Evolutionary conservation across 2,113 vertebrate genomes (phyloP).

Genomic region (Cranoglanis bouderius): DNA sequence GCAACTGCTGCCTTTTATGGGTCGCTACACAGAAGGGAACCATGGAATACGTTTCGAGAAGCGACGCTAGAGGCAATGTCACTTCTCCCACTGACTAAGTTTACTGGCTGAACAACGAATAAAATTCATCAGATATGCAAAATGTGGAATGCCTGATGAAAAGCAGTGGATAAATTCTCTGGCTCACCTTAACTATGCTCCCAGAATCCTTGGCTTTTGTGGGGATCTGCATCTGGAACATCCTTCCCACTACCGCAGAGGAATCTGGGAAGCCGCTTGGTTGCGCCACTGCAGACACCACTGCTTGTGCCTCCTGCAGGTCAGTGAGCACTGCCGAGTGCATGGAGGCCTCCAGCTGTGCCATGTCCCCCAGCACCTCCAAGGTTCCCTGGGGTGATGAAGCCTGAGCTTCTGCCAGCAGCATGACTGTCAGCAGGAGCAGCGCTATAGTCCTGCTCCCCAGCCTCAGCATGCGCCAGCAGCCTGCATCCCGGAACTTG

Average conservation of each 20-base stretch:
- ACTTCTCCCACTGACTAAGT: constrained; percentile 33
- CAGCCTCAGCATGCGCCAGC: constrained; percentile 61
- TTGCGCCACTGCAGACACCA: not conserved
- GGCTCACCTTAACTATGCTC: constrained; percentile 82
- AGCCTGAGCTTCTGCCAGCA: constrained; percentile 63
- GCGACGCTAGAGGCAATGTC: constrained; percentile 53
- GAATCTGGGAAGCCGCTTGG: constrained; percentile 80
- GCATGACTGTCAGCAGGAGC: constrained; percentile 74
- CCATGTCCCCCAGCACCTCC: constrained; percentile 76
- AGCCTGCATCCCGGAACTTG: constrained; percentile 36
- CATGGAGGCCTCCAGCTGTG: constrained; percentile 91
- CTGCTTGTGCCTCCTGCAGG: constrained; percentile 70
- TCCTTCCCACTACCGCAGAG: constrained; percentile 81
- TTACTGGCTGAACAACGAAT: constrained; percentile 25
- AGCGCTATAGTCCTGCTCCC: constrained; percentile 70
- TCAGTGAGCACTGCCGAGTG: constrained; percentile 77
- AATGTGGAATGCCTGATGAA: constrained; percentile 16
- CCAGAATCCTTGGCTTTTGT: constrained; percentile 76
- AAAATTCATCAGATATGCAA: constrained; percentile 15
- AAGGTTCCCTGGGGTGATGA: constrained; percentile 52
- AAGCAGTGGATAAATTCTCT: constrained; percentile 18
- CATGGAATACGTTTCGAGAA: constrained; percentile 44
- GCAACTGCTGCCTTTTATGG: constrained; percentile 48
- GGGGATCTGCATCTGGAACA: constrained; percentile 84
- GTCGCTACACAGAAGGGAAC: constrained; percentile 44